Base-by-base conservation (phyloP, 2,113 vertebrate species). In the Tupaia chinensis region DNA sequence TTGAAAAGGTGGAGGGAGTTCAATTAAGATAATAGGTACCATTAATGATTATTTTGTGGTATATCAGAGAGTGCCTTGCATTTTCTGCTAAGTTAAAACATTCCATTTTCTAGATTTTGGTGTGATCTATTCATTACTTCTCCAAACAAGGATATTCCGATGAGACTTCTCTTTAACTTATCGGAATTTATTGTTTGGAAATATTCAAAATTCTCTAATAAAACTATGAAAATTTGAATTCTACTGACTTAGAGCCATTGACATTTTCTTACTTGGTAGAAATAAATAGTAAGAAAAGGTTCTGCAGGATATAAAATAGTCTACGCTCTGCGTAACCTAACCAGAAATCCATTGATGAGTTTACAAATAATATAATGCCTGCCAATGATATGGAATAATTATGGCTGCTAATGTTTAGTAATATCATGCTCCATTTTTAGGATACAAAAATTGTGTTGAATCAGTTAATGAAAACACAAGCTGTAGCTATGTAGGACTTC, bases 61-160 rank as follows among this genome's bases (percentile, higher is more conserved):
- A 16, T 74, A 23, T 74, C 3, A 66, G 58, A 17, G 11, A 66
- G 23, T 56, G 1, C 1, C 8, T 70, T 19, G 1, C 53, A 66
- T 89, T 60, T 81, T 95, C 16, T 92, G 10, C 23, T 27, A 63
- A 68, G 32, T 80, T 72, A 63, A 89, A 91, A 74, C 7, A 87
- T 66, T 32, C 11, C 1, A 2, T 60, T 85, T 87, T 78, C 54
- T 87, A 56, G 8, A 54, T 87, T 76, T 90, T 29, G 4, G 13
- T 84, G 32, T 90, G 44, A 92, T 53, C 16, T 23, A 7, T 1
- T 25, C 1, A 68, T 66, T 58, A 61, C 5, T 93, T 77, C 91
- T 89, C 3, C 19, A 44, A 88, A 76, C 25, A 78, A 72, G 19
- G 1, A n/a, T 91, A 81, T 81, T 81, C 79, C 15, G 14, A 27